These are phyloP conservation scores for Trachelus troglodyta DNA, from an alignment of 2,888 invertebrate genomes.

Conservation along the genomic window DNA sequence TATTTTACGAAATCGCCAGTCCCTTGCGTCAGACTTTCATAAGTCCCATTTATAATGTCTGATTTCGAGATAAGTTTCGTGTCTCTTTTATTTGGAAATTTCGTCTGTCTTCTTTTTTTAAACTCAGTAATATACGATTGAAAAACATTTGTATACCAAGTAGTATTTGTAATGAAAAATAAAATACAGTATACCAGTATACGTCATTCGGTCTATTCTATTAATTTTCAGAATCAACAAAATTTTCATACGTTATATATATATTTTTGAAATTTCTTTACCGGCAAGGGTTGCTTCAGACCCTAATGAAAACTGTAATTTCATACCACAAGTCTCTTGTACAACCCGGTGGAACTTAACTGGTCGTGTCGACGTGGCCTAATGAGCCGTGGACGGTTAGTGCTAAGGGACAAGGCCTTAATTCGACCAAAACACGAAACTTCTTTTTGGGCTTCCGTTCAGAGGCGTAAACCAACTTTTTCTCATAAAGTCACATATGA, in stretches of 20 bases:
- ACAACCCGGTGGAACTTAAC: slow-evolving; percentile 10
- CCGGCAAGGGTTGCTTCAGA: neutral
- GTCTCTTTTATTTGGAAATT: neutral
- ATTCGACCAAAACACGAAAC: slow-evolving; percentile 10
- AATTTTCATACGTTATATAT: neutral
- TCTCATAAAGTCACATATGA: neutral
- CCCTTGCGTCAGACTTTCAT: neutral
- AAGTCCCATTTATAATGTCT: neutral
- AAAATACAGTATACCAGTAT: neutral
- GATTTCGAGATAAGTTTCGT: neutral
- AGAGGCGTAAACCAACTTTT: neutral
- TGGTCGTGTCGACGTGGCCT: slow-evolving; percentile 21
- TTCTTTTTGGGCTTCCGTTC: neutral
- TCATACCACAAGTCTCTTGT: neutral
- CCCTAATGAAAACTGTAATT: neutral
- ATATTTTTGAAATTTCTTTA: neutral
- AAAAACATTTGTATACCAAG: neutral
- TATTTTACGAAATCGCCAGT: neutral
- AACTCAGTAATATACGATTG: neutral
- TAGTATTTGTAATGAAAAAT: neutral
- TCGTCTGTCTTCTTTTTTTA: neutral
- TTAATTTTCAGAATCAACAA: neutral
- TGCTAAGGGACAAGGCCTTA: slow-evolving; percentile 10
- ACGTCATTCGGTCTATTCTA: neutral
- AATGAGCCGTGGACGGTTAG: slow-evolving; percentile 13